These are phyloP conservation scores for Volucella inanis DNA, from an alignment of 2,888 invertebrate species.

Conservation along the genomic window DNA sequence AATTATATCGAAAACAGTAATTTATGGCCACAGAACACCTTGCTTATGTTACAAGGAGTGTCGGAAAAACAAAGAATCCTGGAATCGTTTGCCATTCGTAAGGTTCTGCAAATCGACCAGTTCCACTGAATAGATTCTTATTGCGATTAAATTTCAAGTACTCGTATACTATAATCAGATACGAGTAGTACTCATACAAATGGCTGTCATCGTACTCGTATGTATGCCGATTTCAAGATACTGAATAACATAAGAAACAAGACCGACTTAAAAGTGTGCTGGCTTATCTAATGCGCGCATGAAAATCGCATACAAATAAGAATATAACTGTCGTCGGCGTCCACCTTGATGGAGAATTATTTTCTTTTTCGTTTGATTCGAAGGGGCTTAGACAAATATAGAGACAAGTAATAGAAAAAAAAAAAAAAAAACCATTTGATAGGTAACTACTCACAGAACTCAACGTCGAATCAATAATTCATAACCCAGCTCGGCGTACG, in stretches of 20 bases:
- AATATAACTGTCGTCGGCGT: slow-evolving; percentile 68
- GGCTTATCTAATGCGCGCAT: slow-evolving; percentile 57
- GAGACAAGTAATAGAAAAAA: slow-evolving; percentile 46
- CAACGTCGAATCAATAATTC: slow-evolving; percentile 68
- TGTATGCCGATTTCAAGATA: slow-evolving; percentile 37
- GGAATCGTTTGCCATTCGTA: background rate
- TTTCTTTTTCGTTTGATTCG: slow-evolving; percentile 42
- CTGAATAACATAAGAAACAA: slow-evolving; percentile 49
- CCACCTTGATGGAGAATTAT: slow-evolving; percentile 54
- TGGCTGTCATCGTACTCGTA: background rate
- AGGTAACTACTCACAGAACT: slow-evolving; percentile 17
- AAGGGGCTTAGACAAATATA: slow-evolving; percentile 62
- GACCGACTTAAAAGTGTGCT: slow-evolving; percentile 54
- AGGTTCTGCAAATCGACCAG: background rate
- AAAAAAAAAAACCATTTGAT: slow-evolving; percentile 26
- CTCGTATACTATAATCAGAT: slow-evolving; percentile 35
- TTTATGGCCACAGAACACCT: slow-evolving; percentile 66
- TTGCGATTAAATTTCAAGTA: slow-evolving; percentile 34
- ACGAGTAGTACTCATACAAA: background rate
- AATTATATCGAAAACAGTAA: slow-evolving; percentile 66
- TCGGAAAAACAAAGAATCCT: slow-evolving; percentile 38
- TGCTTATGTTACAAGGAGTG: slow-evolving; percentile 20
- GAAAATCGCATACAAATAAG: slow-evolving; percentile 62
- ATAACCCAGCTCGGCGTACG: slow-evolving; percentile 54
- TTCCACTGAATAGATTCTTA: slow-evolving; percentile 25